Percentiles rank a stretch among this genome's conserved stretches.
phyloP scores from a whole-genome alignment of 2,888 invertebrate species.

The Amblyteles armatorius region DNA sequence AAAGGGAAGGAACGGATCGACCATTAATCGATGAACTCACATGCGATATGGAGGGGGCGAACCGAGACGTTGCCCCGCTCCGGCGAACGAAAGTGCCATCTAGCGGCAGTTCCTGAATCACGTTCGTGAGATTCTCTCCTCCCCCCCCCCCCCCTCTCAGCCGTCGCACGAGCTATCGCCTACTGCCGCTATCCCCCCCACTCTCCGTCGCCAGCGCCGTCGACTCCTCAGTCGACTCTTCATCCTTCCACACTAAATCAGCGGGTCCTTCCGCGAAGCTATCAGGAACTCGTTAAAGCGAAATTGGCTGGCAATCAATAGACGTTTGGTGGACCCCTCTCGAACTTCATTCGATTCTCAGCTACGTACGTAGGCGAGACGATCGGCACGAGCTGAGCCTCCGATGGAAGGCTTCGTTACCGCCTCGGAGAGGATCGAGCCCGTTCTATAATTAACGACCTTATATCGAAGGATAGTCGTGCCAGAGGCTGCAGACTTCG shows the following conservation, averaged over 20 bases:
- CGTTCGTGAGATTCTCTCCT: conserved; percentile 49
- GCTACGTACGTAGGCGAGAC: conserved; percentile 44
- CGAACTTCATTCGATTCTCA: conserved; percentile 51
- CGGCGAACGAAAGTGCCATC: conserved; percentile 14
- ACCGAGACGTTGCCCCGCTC: conserved; percentile 22
- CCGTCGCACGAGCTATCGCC: no score
- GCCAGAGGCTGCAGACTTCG: conserved; percentile 33
- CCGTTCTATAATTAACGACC: neutral
- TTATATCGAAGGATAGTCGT: conserved; percentile 39
- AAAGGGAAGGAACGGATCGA: conserved; percentile 27
- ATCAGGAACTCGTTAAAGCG: conserved; percentile 77
- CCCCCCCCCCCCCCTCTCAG: neutral
- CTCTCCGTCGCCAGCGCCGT: neutral
- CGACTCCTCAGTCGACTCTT: conserved; percentile 24
- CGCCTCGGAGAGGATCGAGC: neutral
- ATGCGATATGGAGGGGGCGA: conserved; percentile 24
- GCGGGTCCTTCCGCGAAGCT: conserved; percentile 71
- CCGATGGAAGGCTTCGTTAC: conserved; percentile 43
- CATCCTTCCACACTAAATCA: conserved; percentile 71
- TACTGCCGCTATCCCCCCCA: neutral
- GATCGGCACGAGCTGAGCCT: conserved; percentile 12
- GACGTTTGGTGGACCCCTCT: conserved; percentile 53
- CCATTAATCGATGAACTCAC: conserved; percentile 60
- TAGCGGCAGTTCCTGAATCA: conserved; percentile 56
- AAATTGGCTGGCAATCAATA: conserved; percentile 77